Percentiles rank a stretch among this genome's conserved stretches.
Conservation (phyloP, 2,888 invertebrate species). For the Apoda limacodes region DNA sequence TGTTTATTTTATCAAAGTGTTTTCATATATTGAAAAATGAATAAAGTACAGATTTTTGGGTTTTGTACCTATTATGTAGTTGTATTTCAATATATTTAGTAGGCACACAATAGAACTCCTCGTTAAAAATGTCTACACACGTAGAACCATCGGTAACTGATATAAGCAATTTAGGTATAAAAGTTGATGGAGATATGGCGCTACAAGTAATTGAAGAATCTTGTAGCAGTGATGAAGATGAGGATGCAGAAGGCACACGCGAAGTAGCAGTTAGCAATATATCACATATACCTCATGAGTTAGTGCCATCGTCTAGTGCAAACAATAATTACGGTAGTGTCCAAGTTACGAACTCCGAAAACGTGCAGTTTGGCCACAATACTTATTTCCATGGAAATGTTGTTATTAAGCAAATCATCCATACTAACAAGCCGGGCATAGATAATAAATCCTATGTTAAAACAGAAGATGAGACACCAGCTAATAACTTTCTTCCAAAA, state of each 20-base stretch:
- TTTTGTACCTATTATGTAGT: no score
- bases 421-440: slow-evolving; percentile 38
- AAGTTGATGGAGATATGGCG: slow-evolving; percentile 42
- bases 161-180: slow-evolving; percentile 32
- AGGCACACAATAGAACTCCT: no score
- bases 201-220: slow-evolving; percentile 41
- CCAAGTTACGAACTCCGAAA: slow-evolving; percentile 74
- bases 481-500: slow-evolving; percentile 4
- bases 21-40: no score
- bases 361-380: slow-evolving; percentile 82
- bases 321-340: slow-evolving; percentile 67
- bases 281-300: slow-evolving; percentile 27
- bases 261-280: slow-evolving; percentile 6
- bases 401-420: slow-evolving; percentile 79
- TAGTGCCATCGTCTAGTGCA: slow-evolving; percentile 27
- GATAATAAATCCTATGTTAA: slow-evolving; percentile 42
- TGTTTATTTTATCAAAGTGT: no score
- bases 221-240: slow-evolving; percentile 33
- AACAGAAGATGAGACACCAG: slow-evolving; percentile 36
- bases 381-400: slow-evolving; percentile 83
- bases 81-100: no score
- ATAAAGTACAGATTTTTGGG: no score
- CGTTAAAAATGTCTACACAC: no score
- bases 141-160: no score
- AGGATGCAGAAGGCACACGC: slow-evolving; percentile 18